A percentile compares a stretch with the other conserved stretches of the same genome.
phyloP scores from a whole-genome alignment of 2,113 vertebrate species.

The Holacanthus passer region DNA sequence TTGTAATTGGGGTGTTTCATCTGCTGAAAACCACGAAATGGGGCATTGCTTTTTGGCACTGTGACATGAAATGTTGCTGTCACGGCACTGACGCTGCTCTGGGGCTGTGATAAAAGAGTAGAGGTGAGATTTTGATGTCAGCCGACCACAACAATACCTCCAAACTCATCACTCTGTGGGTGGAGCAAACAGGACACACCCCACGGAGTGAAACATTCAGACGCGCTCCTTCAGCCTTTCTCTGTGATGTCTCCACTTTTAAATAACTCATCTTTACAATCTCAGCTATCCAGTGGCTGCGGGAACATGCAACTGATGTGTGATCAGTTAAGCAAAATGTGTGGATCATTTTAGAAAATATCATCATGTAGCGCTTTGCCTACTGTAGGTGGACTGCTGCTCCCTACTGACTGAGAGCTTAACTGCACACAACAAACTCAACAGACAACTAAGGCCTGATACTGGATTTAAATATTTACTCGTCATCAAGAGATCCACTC shows the following conservation, averaged over 20 bases:
- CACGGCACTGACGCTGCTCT: background rate
- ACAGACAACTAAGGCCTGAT: background rate
- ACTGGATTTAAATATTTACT: background rate
- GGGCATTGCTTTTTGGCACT: background rate
- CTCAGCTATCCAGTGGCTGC: background rate
- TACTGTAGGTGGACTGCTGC: conserved; percentile 12
- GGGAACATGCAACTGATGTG: background rate
- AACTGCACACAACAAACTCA: conserved; percentile 7
- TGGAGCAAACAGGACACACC: background rate
- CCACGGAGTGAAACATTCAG: background rate
- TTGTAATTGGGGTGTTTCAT: background rate
- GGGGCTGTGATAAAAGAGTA: background rate
- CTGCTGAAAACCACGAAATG: background rate
- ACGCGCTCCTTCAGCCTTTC: background rate
- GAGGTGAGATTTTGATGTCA: background rate
- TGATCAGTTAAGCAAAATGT: background rate
- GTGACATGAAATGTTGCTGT: background rate
- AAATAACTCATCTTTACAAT: background rate
- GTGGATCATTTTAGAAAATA: background rate
- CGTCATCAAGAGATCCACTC: background rate
- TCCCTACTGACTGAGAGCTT: background rate
- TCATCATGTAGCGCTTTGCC: background rate
- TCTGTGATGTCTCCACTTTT: background rate
- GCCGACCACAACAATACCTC: conserved; percentile 20
- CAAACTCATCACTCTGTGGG: background rate